Evolutionary conservation across 1,140 invertebrate species (phyloP).

Genomic region (Drosophila parabipectinata): DNA sequence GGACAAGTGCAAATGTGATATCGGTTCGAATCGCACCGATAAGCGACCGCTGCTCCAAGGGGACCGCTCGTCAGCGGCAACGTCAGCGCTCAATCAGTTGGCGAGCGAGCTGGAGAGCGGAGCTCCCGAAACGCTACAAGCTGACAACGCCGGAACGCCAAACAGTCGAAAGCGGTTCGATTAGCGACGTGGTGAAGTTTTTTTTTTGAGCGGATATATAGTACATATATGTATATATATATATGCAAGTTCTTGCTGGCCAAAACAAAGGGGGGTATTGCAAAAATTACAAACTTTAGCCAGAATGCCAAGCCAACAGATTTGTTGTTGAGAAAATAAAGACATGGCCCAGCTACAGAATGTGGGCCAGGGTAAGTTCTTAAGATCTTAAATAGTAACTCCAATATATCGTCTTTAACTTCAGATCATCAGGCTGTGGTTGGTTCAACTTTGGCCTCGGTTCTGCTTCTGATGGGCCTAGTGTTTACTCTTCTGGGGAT

Average conservation of each 20-base stretch:
- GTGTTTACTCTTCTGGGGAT: constrained; percentile 76
- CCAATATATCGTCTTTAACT: neutral
- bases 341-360: constrained; percentile 64
- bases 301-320: constrained; percentile 62
- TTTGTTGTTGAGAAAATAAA: constrained; percentile 38
- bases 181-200: constrained; percentile 76
- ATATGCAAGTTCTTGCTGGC: constrained; percentile 5
- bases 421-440: constrained; percentile 47
- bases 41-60: constrained; percentile 24
- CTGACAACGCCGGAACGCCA: constrained; percentile 12
- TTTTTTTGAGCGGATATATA: neutral
- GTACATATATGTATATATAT: constrained; percentile 37
- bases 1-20: constrained; percentile 31
- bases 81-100: constrained; percentile 71
- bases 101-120: constrained; percentile 58
- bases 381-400: neutral
- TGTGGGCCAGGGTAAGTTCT: constrained; percentile 67
- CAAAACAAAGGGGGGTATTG: constrained; percentile 40
- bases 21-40: constrained; percentile 45
- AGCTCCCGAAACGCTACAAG: constrained; percentile 40
- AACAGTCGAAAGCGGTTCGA: constrained; percentile 54
- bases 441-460: constrained; percentile 45
- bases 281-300: constrained; percentile 46
- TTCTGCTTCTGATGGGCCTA: constrained; percentile 62
- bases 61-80: constrained; percentile 20